These are phyloP conservation scores for Sycobia sp. DNA, from an alignment of 1,140 invertebrate species.

Conservation along the genomic window DNA sequence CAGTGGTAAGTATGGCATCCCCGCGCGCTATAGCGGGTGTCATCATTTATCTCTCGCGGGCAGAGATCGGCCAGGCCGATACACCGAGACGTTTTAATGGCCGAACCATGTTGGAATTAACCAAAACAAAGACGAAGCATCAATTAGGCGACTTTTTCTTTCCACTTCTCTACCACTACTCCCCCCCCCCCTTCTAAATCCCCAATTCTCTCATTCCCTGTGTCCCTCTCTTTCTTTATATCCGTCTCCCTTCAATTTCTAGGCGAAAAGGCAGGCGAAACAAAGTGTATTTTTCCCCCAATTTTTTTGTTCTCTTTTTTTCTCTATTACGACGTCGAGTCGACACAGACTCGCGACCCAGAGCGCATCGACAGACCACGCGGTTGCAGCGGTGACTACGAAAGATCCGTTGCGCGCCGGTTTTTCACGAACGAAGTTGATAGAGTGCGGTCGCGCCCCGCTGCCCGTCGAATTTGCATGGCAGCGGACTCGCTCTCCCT, in stretches of 20 bases:
- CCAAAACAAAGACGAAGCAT: slow-evolving; percentile 68
- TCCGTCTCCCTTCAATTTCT: slow-evolving; percentile 12
- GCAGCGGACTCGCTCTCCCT: too few species aligned
- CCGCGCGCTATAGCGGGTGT: slow-evolving; percentile 60
- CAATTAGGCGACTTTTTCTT: slow-evolving; percentile 65
- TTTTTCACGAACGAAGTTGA: slow-evolving; percentile 9
- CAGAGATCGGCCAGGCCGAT: slow-evolving; percentile 62
- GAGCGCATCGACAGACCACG: too few species aligned
- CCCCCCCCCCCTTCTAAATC: slow-evolving; percentile 8
- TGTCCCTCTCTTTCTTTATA: slow-evolving; percentile 27
- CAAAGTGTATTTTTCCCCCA: too few species aligned
- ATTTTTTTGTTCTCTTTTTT: too few species aligned
- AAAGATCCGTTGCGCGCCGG: too few species aligned
- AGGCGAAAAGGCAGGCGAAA: too few species aligned
- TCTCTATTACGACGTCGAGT: too few species aligned
- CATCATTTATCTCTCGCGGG: slow-evolving; percentile 64
- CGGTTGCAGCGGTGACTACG: too few species aligned
- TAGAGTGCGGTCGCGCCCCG: slow-evolving; percentile 3
- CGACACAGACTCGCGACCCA: too few species aligned
- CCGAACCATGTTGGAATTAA: slow-evolving; percentile 68
- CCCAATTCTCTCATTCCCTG: slow-evolving; percentile 22
- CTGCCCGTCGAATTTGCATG: slow-evolving; percentile 18
- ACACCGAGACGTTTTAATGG: slow-evolving; percentile 66
- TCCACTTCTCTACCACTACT: too few species aligned
- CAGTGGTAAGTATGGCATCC: slow-evolving; percentile 60